Conservation (phyloP, 1,140 invertebrate species). For the Eumaeus atala region DNA sequence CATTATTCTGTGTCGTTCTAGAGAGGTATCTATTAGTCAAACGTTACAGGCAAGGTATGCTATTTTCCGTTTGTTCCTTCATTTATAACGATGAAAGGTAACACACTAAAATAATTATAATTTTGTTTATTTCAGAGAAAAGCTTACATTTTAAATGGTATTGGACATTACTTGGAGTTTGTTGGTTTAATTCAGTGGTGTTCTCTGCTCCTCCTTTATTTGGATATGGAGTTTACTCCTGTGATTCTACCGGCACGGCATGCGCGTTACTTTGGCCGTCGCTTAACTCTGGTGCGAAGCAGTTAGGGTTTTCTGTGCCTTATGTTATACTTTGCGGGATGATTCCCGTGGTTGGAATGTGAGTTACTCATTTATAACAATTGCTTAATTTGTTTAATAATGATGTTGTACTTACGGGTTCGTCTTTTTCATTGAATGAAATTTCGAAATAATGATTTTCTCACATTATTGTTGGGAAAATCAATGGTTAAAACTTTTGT, state of each 20-base stretch:
- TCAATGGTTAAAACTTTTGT: too few species aligned
- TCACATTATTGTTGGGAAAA: too few species aligned
- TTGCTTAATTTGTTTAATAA: background rate
- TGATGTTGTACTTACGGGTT: too few species aligned
- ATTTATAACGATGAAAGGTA: too few species aligned
- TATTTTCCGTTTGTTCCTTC: background rate
- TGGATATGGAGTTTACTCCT: slow-evolving; percentile 67
- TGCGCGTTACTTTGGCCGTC: slow-evolving; percentile 68
- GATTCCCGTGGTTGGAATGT: slow-evolving; percentile 65
- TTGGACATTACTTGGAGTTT: slow-evolving; percentile 49
- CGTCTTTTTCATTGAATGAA: too few species aligned
- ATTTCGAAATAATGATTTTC: too few species aligned
- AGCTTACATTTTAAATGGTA: slow-evolving; percentile 61
- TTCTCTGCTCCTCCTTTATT: slow-evolving; percentile 67
- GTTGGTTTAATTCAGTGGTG: slow-evolving; percentile 54
- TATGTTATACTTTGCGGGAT: slow-evolving; percentile 61
- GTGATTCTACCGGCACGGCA: slow-evolving; percentile 63
- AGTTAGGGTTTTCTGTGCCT: slow-evolving; percentile 58
- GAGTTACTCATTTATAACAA: slow-evolving; percentile 26
- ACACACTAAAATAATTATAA: background rate
- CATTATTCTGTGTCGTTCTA: slow-evolving; percentile 60
- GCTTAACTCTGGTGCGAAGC: slow-evolving; percentile 39
- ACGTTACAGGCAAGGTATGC: slow-evolving; percentile 59
- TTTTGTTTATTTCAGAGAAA: slow-evolving; percentile 54
- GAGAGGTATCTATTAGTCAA: slow-evolving; percentile 67